Percentiles rank a stretch among this genome's conserved stretches.
Evolutionary conservation across 1,140 invertebrate genomes (phyloP).

Genomic region (Pinna nobilis): DNA sequence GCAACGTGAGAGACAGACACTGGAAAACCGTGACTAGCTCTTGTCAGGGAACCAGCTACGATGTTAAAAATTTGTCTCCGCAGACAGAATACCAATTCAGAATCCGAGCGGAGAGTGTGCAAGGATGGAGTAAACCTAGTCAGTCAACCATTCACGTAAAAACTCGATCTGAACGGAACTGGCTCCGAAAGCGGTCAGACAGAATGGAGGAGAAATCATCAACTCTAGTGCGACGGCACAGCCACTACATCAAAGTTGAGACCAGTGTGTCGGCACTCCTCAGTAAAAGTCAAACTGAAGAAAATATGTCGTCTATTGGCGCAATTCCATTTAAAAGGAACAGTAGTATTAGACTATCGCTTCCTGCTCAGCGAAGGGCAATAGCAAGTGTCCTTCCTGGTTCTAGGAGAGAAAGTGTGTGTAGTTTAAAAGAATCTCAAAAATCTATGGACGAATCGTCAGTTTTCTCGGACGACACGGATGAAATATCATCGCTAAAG

Average conservation of each 20-base stretch:
- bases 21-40: constrained; percentile 96
- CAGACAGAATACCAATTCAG: constrained; percentile 96
- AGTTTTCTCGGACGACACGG: constrained; percentile 37
- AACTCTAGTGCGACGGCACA: constrained; percentile 52
- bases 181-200: constrained; percentile 21
- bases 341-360: constrained; percentile 44
- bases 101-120: constrained; percentile 97
- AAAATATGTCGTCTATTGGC: constrained; percentile 34
- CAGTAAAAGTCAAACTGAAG: constrained; percentile 44
- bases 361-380: constrained; percentile 47
- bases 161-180: constrained; percentile 41
- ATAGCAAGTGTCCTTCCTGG: constrained; percentile 59
- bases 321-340: constrained; percentile 51
- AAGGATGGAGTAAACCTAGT: constrained; percentile 93
- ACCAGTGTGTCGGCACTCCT: constrained; percentile 57
- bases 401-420: constrained; percentile 47
- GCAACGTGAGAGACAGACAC: constrained; percentile 48
- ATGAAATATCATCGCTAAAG: constrained; percentile 48
- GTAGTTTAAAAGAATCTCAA: constrained; percentile 41
- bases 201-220: constrained; percentile 39
- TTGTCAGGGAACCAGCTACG: constrained; percentile 91
- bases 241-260: constrained; percentile 62
- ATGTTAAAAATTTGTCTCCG: constrained; percentile 90
- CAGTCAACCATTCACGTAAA: constrained; percentile 51
- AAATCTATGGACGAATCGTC: constrained; percentile 50